Conservation (phyloP, 2,113 vertebrate species). For the Chlorodrepanis virens region DNA sequence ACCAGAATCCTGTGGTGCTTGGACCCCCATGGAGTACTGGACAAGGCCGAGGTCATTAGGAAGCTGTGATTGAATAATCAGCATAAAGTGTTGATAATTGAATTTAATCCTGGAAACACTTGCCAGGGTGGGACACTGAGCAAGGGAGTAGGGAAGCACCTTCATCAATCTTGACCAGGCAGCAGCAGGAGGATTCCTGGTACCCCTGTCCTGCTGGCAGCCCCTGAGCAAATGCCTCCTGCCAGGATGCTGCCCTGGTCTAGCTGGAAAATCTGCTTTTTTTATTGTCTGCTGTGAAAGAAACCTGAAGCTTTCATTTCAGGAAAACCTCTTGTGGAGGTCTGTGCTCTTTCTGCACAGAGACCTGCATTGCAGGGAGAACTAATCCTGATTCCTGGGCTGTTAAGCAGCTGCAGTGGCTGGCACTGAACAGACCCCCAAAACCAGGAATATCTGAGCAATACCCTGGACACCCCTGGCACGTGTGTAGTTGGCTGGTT, state of each 20-base stretch:
- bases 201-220: neutral
- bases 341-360: neutral
- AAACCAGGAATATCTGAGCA: neutral
- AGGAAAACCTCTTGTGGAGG: neutral
- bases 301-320: neutral
- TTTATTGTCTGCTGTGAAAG: neutral
- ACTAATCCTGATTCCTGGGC: neutral
- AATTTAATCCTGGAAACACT: neutral
- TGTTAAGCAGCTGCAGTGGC: neutral
- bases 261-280: neutral
- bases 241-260: neutral
- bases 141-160: neutral
- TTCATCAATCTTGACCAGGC: neutral
- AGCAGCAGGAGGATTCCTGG: neutral
- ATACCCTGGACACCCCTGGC: neutral
- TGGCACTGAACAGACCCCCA: neutral
- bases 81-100: neutral
- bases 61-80: neutral
- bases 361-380: neutral
- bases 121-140: neutral
- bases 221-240: neutral
- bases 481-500: fast-evolving
- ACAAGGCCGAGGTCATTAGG: neutral
- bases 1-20: neutral
- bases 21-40: neutral